Evolutionary conservation across 2,113 vertebrate species (phyloP), one percentile per base, ranked within the genome.

Genomic region (Mellivora capensis): DNA sequence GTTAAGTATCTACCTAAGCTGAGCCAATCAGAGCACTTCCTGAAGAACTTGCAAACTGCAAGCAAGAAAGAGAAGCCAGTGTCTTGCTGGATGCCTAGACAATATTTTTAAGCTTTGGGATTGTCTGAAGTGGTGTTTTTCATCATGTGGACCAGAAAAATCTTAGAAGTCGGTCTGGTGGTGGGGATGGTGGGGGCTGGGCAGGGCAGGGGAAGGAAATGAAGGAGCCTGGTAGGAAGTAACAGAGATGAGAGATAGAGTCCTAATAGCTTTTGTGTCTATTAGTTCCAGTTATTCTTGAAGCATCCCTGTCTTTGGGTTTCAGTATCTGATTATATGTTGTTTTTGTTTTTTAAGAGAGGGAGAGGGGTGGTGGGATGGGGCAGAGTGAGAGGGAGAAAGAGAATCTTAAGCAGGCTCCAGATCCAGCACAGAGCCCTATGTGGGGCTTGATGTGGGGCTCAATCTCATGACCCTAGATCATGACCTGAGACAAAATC

Each of bases 341-440:
- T 95, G 90, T 95, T 71, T 57, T 96, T 85, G 94, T 93, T 94
- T 72, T 52, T 93, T 91, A 20, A 69, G n/a, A 20, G 17, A 69
- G 34, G 67, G 67, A 69, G 34, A 64, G 67, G 34, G 67, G 18
- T 37, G 18, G n/a, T 37, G 18, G 67, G 67, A 21, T 37, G 67
- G n/a, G 34, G 8, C 34, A n/a, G 34, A 69, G 34, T 4, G 67
- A 69, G 67, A 69, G 34, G 67, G 67, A 37, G 18, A 69, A 34
- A 69, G 67, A 69, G 34, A n/a, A 69, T 69, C 67, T n/a, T 69
- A 69, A 69, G n/a, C 34, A 69, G 67, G 67, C n/a, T 69, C 67
- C 67, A 69, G 37, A 37, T 18, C 67, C n/a, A 69, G 17, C 7
- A 0, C 17, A 9, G 64, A 69, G 34, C 34, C 64, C 3, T 34